A percentile compares a stretch with the other conserved stretches of the same genome.
Evolutionary conservation across 2,113 vertebrate genomes (phyloP).

Genomic region (Tor tambroides): DNA sequence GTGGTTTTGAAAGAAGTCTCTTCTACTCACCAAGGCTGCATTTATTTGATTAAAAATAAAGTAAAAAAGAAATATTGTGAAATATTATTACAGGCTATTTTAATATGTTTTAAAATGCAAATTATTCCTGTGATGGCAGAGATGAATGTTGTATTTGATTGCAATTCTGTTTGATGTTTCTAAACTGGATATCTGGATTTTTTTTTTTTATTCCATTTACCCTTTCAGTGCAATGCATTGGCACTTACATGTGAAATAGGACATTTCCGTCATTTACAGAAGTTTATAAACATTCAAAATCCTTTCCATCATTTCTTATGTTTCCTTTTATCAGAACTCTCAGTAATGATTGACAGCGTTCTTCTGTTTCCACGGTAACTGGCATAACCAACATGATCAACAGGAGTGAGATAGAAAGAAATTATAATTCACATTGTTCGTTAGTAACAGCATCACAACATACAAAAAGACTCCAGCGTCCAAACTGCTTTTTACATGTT

Average conservation of each 20-base stretch:
- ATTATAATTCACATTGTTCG: not conserved
- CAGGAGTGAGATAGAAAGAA: not conserved
- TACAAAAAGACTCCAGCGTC: not conserved
- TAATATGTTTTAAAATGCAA: not conserved
- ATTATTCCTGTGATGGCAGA: no score
- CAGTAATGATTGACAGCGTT: not conserved
- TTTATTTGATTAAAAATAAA: not conserved
- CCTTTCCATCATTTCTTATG: not conserved
- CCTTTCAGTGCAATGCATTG: not conserved
- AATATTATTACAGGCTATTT: not conserved
- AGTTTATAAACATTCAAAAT: not conserved
- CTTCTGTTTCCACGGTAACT: slow-evolving; percentile 57
- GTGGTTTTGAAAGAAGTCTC: no score
- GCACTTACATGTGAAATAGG: not conserved
- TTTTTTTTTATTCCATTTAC: no score
- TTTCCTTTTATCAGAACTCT: not conserved
- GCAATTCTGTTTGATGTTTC: not conserved
- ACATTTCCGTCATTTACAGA: not conserved
- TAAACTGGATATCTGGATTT: not conserved
- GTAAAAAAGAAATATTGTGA: not conserved
- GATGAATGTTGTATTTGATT: not conserved
- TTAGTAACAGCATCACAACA: slow-evolving; percentile 35
- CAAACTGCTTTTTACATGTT: not conserved
- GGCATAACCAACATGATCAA: slow-evolving; percentile 5
- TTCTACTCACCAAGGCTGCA: not conserved